A percentile compares a stretch with the other conserved stretches of the same genome.
These are phyloP conservation scores for Seladonia tumulorum DNA, from an alignment of 2,888 invertebrate genomes.

Conservation along the genomic window DNA sequence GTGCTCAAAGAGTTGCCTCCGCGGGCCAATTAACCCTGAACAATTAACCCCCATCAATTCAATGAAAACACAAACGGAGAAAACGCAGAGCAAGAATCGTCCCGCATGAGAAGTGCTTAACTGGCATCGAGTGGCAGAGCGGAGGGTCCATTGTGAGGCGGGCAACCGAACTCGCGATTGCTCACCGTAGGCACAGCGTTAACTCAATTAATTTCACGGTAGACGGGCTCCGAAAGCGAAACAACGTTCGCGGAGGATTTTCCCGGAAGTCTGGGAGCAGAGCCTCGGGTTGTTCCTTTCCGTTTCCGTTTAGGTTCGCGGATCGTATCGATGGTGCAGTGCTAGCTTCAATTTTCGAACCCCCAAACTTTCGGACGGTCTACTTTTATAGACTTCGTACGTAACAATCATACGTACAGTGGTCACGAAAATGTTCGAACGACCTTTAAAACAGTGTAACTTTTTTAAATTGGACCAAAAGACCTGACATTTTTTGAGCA, in stretches of 20 bases:
- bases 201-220: constrained; percentile 20
- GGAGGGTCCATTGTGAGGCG: constrained; percentile 21
- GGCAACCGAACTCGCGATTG: constrained; percentile 16
- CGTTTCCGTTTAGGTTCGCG: background rate
- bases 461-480: too few relatives aligned
- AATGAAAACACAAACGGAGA: background rate
- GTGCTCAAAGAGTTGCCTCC: constrained; percentile 1
- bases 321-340: background rate
- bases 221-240: background rate
- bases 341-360: background rate
- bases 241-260: background rate
- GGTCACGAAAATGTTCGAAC: too few relatives aligned
- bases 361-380: background rate
- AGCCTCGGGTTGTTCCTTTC: background rate
- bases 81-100: constrained; percentile 14
- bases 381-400: too few relatives aligned
- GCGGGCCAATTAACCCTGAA: constrained; percentile 5
- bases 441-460: too few relatives aligned
- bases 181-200: constrained; percentile 11
- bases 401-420: too few relatives aligned
- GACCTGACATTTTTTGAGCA: too few relatives aligned
- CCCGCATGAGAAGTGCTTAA: constrained; percentile 24
- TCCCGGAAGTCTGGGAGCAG: background rate
- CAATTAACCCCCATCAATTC: constrained; percentile 20
- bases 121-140: background rate